Percentiles rank a stretch among this genome's conserved stretches.
Evolutionary conservation across 2,888 invertebrate species (phyloP).

Genomic region (Nebria brevicollis): DNA sequence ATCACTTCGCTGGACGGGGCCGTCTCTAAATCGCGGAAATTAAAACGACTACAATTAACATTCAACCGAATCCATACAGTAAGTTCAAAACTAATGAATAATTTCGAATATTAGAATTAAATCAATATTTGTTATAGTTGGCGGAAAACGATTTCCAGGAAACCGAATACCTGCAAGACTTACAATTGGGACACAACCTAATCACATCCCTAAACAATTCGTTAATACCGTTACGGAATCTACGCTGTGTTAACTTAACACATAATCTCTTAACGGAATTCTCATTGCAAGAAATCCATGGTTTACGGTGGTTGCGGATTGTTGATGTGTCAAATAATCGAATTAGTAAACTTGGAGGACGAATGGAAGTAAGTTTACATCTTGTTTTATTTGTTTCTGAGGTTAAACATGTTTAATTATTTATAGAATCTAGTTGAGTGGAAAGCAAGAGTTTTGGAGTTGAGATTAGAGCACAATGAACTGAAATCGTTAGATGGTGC

Average conservation of each 20-base stretch:
- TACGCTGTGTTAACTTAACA: slow-evolving; percentile 78
- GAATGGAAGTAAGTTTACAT: slow-evolving; percentile 68
- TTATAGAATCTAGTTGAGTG: slow-evolving; percentile 76
- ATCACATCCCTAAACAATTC: slow-evolving; percentile 79
- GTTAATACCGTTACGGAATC: slow-evolving; percentile 72
- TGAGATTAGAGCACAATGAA: slow-evolving; percentile 79
- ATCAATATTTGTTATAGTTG: slow-evolving; percentile 63
- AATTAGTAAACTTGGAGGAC: slow-evolving; percentile 73
- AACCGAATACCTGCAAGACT: slow-evolving; percentile 73
- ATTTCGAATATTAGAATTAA: no score
- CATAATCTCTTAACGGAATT: slow-evolving; percentile 81
- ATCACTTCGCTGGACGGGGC: slow-evolving; percentile 77
- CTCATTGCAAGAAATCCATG: slow-evolving; percentile 82
- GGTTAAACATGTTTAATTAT: no score
- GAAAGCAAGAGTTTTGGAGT: slow-evolving; percentile 76
- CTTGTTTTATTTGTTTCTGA: no score
- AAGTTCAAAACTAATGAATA: slow-evolving; percentile 56
- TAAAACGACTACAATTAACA: slow-evolving; percentile 75
- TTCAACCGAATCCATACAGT: slow-evolving; percentile 80
- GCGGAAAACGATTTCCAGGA: slow-evolving; percentile 81
- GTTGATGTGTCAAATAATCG: slow-evolving; percentile 82
- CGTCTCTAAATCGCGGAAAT: slow-evolving; percentile 73
- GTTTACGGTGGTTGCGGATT: slow-evolving; percentile 74
- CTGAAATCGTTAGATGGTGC: slow-evolving; percentile 78
- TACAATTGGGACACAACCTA: slow-evolving; percentile 79